Base-by-base conservation (phyloP, 2,113 vertebrate genomes). In the Chauna torquata region DNA sequence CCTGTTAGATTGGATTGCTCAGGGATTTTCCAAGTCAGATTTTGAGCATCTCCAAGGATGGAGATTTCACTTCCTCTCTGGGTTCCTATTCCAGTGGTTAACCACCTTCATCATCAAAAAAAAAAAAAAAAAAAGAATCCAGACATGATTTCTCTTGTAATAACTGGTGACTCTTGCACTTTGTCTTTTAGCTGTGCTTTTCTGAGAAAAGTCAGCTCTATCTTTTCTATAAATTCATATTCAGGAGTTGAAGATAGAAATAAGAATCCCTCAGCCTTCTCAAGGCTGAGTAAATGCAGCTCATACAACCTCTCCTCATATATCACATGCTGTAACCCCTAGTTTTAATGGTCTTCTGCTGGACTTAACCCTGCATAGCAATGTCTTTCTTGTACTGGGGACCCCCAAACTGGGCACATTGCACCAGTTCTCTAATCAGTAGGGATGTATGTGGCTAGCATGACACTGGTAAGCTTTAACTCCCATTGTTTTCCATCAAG, bases 291-390 rank as follows among this genome's bases (percentile, higher is more conserved):
- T 19, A 82, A 91, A 80, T 5, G 2, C 28, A 16, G 17, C 38
- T 86, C 47, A 16, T 40, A 45, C 2, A 9, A 40, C 18, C 17
- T 62, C 14, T 75, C 55, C 80, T 59, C 58, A 58, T 2, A 61
- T 8, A 66, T 23, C 6, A 34, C 0, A 1, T 19, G 14, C 22
- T 52, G 8, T 79, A 30, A 0, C 49, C 17, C 27, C 10, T 80
- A 62, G 5, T 11, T 86, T 80, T 55, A 77, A 45, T 54, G 50
- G 4, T 10, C 4, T 1, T 4, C 7, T 54, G 85, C 52, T 62
- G 47, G 34, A 65, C 16, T 74, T n/a, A 77, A 19, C 6, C 17
- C 27, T 34, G 11, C 12, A 6, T 28, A 6, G 27, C 30, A 23
- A 42, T 13, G 3, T 19, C 24, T 57, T 2, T 61, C 62, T 57